phyloP scores from a whole-genome alignment of 2,797 vertebrate species.

The Brachyrhaphis roseni region DNA sequence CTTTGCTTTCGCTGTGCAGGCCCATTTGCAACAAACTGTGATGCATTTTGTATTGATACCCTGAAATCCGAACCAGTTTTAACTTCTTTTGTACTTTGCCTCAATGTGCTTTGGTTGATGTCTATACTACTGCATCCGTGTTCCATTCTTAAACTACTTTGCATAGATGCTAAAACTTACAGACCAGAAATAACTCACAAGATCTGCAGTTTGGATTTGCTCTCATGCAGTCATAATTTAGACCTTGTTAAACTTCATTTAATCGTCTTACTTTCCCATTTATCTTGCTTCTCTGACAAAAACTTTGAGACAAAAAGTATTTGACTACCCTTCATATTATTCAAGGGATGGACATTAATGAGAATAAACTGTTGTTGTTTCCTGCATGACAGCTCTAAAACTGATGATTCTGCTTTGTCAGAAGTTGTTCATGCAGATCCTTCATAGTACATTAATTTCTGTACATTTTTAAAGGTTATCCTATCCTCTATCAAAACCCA shows the following conservation, averaged over 20 bases:
- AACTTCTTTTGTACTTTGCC: background rate
- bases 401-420: background rate
- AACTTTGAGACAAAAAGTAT: background rate
- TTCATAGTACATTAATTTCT: background rate
- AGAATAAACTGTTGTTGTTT: background rate
- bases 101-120: background rate
- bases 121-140: background rate
- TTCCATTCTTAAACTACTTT: background rate
- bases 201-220: background rate
- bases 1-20: background rate
- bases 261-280: background rate
- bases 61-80: background rate
- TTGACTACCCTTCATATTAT: background rate
- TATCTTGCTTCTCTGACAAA: background rate
- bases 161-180: background rate
- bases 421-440: background rate
- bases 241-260: background rate
- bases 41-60: background rate
- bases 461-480: background rate
- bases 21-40: background rate
- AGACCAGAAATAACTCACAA: background rate
- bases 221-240: background rate
- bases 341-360: background rate
- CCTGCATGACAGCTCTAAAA: background rate
- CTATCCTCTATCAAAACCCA: background rate